phyloP scores from a whole-genome alignment of 2,888 invertebrate species.

The Pycnomerus fuliginosus region DNA sequence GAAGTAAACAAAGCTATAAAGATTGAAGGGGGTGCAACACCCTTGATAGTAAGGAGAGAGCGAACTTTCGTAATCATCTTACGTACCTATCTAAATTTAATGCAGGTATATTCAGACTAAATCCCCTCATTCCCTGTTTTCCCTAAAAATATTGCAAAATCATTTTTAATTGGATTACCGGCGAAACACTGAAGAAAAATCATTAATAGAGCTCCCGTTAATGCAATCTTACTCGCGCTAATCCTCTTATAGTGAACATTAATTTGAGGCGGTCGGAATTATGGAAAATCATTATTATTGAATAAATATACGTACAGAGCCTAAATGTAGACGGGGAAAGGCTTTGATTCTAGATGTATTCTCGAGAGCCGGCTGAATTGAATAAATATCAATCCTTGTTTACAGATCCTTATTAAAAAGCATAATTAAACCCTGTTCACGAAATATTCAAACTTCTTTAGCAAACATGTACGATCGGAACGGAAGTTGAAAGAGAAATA shows the following conservation, averaged over 20 bases:
- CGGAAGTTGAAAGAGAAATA: no score
- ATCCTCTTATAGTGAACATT: constrained; percentile 18
- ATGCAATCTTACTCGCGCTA: constrained; percentile 11
- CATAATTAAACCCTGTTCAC: constrained; percentile 10
- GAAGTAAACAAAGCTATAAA: constrained; percentile 53
- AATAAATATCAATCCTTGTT: constrained; percentile 17
- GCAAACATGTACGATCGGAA: no score
- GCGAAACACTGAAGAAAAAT: not conserved
- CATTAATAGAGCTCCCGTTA: no score
- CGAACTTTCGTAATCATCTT: constrained; percentile 50
- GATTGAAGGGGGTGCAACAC: constrained; percentile 40
- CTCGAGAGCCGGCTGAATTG: no score
- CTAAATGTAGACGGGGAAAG: no score
- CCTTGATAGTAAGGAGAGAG: constrained; percentile 46
- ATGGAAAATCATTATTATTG: constrained; percentile 14
- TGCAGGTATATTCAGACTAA: constrained; percentile 41
- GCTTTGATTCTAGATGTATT: no score
- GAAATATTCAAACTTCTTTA: constrained; percentile 6
- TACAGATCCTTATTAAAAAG: constrained; percentile 20
- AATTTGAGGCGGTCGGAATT: constrained; percentile 14
- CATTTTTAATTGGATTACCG: not conserved
- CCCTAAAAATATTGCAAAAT: no score
- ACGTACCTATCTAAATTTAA: constrained; percentile 39
- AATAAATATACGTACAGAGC: constrained; percentile 11
- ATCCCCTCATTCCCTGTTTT: constrained; percentile 30